A percentile compares a stretch with the other conserved stretches of the same genome.
These are phyloP conservation scores for Papilio protenor DNA, from an alignment of 2,888 invertebrate genomes.

Conservation along the genomic window DNA sequence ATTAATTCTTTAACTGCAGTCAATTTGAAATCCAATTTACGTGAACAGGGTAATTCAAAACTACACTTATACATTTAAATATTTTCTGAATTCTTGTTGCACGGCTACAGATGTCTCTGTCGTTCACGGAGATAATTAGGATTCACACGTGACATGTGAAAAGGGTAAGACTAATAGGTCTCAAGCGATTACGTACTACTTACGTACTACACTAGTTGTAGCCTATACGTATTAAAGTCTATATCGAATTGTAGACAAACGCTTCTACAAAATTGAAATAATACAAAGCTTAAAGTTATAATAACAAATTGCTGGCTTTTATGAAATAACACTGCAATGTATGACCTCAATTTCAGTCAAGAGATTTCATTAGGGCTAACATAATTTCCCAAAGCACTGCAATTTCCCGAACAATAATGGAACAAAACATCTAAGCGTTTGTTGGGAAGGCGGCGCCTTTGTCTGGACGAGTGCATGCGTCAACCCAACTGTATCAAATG, in stretches of 20 bases:
- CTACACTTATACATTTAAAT: neutral
- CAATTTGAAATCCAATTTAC: slow-evolving; percentile 2
- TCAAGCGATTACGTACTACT: neutral
- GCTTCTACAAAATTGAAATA: slow-evolving; percentile 9
- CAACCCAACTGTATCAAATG: slow-evolving; percentile 69
- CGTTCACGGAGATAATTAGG: neutral
- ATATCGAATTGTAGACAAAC: neutral
- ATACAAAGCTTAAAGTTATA: slow-evolving; percentile 5
- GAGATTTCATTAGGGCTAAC: slow-evolving; percentile 45
- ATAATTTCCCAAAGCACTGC: slow-evolving; percentile 53
- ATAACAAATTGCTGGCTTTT: slow-evolving; percentile 5
- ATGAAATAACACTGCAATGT: slow-evolving; percentile 27
- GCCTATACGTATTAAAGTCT: neutral
- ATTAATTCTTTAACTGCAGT: neutral
- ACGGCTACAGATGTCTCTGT: neutral
- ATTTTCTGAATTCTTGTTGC: neutral
- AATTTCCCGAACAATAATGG: slow-evolving; percentile 55
- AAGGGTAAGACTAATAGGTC: neutral
- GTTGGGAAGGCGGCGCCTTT: slow-evolving; percentile 46
- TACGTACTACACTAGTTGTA: too few relatives aligned
- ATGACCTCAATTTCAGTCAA: slow-evolving; percentile 33
- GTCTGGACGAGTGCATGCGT: slow-evolving; percentile 47
- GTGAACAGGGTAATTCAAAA: neutral
- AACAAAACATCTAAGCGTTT: slow-evolving; percentile 57
- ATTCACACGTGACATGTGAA: slow-evolving; percentile 4